phyloP scores from a whole-genome alignment of 2,797 vertebrate genomes.

The Stomatorhinus walkeri region DNA sequence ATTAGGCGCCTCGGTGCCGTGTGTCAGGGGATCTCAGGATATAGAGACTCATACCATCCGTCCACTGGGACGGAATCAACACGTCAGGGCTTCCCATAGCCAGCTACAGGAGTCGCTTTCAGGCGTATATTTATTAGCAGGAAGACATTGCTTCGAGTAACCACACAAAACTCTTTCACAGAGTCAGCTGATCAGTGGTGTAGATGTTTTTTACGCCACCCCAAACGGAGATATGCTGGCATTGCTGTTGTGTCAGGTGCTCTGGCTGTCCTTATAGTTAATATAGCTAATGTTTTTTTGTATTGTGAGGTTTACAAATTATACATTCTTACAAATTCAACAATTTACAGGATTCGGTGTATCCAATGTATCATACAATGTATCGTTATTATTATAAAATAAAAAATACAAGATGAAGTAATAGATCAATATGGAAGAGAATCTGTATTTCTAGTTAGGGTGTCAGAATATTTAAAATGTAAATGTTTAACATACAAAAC shows the following conservation, averaged over 20 bases:
- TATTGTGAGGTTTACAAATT: neutral
- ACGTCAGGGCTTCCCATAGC: slow-evolving; percentile 32
- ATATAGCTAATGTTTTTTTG: neutral
- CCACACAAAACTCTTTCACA: neutral
- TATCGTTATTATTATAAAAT: neutral
- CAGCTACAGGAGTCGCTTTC: slow-evolving; percentile 29
- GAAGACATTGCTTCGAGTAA: neutral
- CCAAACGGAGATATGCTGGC: neutral
- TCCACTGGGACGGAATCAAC: slow-evolving; percentile 30
- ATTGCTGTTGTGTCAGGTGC: neutral
- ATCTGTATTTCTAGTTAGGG: neutral
- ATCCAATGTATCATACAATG: neutral
- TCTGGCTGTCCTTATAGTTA: neutral
- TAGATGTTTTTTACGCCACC: neutral
- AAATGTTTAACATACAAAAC: neutral
- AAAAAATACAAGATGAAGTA: neutral
- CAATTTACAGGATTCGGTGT: neutral
- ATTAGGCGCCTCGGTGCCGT: slow-evolving; percentile 11
- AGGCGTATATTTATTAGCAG: slow-evolving; percentile 22
- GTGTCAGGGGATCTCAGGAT: slow-evolving; percentile 15
- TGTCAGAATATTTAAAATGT: neutral
- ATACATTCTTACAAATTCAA: neutral
- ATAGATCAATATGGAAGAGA: neutral
- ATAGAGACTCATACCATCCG: slow-evolving; percentile 36
- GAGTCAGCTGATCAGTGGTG: neutral